phyloP scores from a whole-genome alignment of 1,140 invertebrate genomes.

The Gryon sp. region DNA sequence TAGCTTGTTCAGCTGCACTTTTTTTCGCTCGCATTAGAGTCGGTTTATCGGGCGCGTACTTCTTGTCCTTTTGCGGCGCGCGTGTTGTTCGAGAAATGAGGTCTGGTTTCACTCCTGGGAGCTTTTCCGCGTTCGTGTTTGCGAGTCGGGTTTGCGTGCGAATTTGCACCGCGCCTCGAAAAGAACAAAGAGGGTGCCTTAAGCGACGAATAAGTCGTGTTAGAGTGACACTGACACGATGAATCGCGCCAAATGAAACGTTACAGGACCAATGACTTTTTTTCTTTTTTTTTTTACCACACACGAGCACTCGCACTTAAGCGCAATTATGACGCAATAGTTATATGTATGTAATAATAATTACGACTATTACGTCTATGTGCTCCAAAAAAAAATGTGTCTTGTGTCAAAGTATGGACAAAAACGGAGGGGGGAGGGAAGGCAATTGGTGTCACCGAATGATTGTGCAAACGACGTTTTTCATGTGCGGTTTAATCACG shows the following conservation, averaged over 20 bases:
- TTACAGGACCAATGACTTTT: too few relatives aligned
- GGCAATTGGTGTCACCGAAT: background rate
- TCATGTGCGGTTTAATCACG: slow-evolving; percentile 17
- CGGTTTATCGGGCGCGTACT: too few relatives aligned
- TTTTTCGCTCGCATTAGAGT: slow-evolving; percentile 1
- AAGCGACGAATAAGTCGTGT: slow-evolving; percentile 33
- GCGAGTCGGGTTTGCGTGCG: slow-evolving; percentile 39
- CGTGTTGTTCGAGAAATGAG: slow-evolving; percentile 16
- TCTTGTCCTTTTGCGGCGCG: slow-evolving; percentile 21
- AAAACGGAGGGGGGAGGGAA: too few relatives aligned
- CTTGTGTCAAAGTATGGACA: too few relatives aligned
- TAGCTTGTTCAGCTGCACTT: too few relatives aligned
- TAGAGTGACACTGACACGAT: slow-evolving; percentile 34
- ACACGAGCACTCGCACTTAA: background rate
- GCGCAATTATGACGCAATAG: slow-evolving; percentile 19
- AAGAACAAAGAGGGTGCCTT: slow-evolving; percentile 24
- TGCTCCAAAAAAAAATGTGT: background rate
- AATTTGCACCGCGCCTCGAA: slow-evolving; percentile 17
- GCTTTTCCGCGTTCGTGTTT: slow-evolving; percentile 44
- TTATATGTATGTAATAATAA: too few relatives aligned
- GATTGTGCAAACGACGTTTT: slow-evolving; percentile 17
- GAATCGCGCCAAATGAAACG: too few relatives aligned
- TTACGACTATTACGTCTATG: slow-evolving; percentile 8
- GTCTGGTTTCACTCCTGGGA: slow-evolving; percentile 37
- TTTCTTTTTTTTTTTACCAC: background rate